These are phyloP conservation scores for Epinephelus coioides DNA, from an alignment of 2,797 vertebrate species.

Conservation along the genomic window DNA sequence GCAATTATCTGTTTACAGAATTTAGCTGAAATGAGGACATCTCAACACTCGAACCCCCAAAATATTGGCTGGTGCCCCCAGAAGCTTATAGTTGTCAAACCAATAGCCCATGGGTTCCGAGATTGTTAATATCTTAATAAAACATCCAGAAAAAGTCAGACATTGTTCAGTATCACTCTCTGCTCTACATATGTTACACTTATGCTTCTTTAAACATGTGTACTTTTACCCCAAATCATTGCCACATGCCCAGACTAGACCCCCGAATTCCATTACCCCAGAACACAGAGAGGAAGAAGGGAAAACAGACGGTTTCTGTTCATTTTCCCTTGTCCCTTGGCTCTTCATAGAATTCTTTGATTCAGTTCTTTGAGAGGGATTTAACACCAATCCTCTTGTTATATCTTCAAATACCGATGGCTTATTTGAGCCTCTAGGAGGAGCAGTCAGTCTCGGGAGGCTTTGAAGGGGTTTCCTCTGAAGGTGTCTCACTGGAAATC, in stretches of 20 bases:
- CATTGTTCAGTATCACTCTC: conserved; percentile 22
- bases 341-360: conserved; percentile 10
- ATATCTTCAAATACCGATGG: neutral
- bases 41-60: too few species aligned
- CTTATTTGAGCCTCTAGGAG: conserved; percentile 81
- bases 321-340: conserved; percentile 13
- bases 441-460: conserved; percentile 87
- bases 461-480: conserved; percentile 89
- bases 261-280: neutral
- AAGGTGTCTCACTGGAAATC: conserved; percentile 85
- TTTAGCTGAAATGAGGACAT: too few species aligned
- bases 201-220: neutral
- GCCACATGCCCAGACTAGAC: conserved; percentile 10
- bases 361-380: conserved; percentile 37
- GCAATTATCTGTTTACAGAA: too few species aligned
- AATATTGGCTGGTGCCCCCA: too few species aligned
- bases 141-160: conserved; percentile 28
- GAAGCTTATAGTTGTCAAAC: too few species aligned
- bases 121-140: neutral
- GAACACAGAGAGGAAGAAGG: conserved; percentile 22
- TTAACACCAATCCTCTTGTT: neutral
- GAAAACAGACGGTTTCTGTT: conserved; percentile 17
- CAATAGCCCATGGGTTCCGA: too few species aligned
- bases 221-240: conserved; percentile 18
- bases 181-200: conserved; percentile 14